These are phyloP conservation scores for Glomeris maerens DNA, from an alignment of 1,140 invertebrate species.

Conservation along the genomic window DNA sequence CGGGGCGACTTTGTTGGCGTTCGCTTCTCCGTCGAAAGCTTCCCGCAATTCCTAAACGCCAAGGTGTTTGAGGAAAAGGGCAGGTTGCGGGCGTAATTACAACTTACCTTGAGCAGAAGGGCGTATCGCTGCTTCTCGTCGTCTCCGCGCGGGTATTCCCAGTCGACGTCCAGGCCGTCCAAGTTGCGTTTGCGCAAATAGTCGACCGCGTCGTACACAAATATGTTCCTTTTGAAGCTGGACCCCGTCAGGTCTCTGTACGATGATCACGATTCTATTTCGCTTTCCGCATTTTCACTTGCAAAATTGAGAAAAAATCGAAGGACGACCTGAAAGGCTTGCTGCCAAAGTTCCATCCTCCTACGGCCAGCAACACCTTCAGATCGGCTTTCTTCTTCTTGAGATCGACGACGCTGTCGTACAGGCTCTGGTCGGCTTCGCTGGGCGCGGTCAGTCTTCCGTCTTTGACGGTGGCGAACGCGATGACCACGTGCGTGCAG, in stretches of 20 bases:
- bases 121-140: slow-evolving; percentile 25
- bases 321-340: slow-evolving; percentile 54
- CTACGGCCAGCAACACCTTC: slow-evolving; percentile 79
- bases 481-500: slow-evolving; percentile 85
- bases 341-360: slow-evolving; percentile 86
- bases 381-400: slow-evolving; percentile 79
- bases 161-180: slow-evolving; percentile 90
- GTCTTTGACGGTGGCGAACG: slow-evolving; percentile 55
- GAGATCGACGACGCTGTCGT: slow-evolving; percentile 62
- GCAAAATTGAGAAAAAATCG: too few relatives aligned
- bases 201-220: slow-evolving; percentile 84
- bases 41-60: slow-evolving; percentile 59
- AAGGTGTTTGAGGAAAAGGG: slow-evolving; percentile 4
- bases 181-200: slow-evolving; percentile 82
- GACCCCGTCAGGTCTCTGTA: slow-evolving; percentile 53
- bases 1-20: slow-evolving; percentile 57
- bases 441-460: slow-evolving; percentile 52
- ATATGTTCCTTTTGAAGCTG: slow-evolving; percentile 83
- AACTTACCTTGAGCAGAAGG: slow-evolving; percentile 24
- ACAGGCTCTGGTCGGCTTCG: slow-evolving; percentile 65
- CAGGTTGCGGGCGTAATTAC: too few relatives aligned
- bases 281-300: too few relatives aligned
- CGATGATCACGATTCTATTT: slow-evolving; percentile 19
- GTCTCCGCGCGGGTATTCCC: slow-evolving; percentile 69
- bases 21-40: slow-evolving; percentile 78